Evolutionary conservation across 2,797 vertebrate genomes (phyloP), one percentile per base, ranked within the genome.

Genomic region (Chrosomus eos): DNA sequence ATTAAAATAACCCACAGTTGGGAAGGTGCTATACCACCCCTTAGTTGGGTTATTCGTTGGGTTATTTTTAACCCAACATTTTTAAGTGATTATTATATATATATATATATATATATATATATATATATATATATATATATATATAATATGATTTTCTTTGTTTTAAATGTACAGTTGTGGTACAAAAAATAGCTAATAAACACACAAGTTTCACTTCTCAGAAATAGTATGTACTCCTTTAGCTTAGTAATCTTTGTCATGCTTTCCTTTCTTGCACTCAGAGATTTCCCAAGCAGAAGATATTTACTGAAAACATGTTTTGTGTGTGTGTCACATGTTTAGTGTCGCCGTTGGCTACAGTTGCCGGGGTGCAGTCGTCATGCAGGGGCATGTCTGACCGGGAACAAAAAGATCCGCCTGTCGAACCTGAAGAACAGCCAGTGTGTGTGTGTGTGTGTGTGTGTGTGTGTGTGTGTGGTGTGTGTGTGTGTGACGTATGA

Each of bases 401-500:
- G 18, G 45, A 31, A 40, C 31, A 75, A 62, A 76, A 26, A n/a
- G 28, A 9, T 36, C 31, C 19, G 60, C 10, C 45, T 58, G 66
- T 78, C 4, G 1, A 55, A 68, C 31, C 48, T 38, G 45, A 38
- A 31, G 51, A 76, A 31, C 62, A 55, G 23, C 31, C 26, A 36
- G 58, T 7, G n/a, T 19, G 33, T 0, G 53, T 62, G 66, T 82
- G 64, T 68, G 19, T 67, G n/a, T 81, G 64, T 71, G 48, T 82
- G 38, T 73, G 26, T 62, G 53, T 83, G 40, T 73, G 80, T 62
- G 48, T 81, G 48, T 36, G 26, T 75, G 58, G n/a, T 81, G 64
- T 71, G 48, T 82, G 38, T 40, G 70, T 58, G 62, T 58, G 73
- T 58, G 67, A 38, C 64, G 5, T 40, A 40, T 58, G 23, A 8